Conservation (phyloP, 2,888 invertebrate species). For the Clepsis dumicolana region DNA sequence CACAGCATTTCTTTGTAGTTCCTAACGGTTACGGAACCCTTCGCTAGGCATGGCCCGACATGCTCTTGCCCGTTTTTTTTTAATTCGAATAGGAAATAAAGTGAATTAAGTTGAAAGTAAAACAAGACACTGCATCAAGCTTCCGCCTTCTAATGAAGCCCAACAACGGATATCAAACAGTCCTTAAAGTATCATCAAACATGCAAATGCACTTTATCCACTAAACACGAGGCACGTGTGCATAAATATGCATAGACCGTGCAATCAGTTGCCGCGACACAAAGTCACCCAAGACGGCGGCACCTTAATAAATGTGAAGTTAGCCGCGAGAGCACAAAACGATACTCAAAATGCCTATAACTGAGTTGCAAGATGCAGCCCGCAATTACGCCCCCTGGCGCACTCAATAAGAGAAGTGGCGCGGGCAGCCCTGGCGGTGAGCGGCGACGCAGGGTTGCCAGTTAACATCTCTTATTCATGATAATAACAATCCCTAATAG, state of each 20-base stretch:
- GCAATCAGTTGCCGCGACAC: slow-evolving; percentile 22
- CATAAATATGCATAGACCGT: slow-evolving; percentile 36
- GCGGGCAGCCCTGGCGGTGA: slow-evolving; percentile 28
- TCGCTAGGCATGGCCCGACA: too few relatives aligned
- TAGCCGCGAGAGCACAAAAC: slow-evolving; percentile 49
- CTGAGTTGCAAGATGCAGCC: slow-evolving; percentile 65
- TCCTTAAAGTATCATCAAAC: slow-evolving; percentile 29
- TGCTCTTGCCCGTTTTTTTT: too few relatives aligned
- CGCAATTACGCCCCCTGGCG: slow-evolving; percentile 44
- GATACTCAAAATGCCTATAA: slow-evolving; percentile 66
- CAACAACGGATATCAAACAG: slow-evolving; percentile 15
- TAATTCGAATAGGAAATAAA: too few relatives aligned
- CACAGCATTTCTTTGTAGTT: too few relatives aligned
- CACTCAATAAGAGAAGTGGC: slow-evolving; percentile 43
- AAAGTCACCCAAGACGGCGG: slow-evolving; percentile 23
- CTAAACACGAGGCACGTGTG: slow-evolving; percentile 35
- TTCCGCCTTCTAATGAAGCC: neutral
- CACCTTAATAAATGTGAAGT: slow-evolving; percentile 36
- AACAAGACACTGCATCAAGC: neutral
- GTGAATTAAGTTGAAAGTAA: neutral
- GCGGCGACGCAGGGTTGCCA: neutral
- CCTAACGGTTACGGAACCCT: too few relatives aligned
- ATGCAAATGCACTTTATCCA: slow-evolving; percentile 34
- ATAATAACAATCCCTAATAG: too few relatives aligned
- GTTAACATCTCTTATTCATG: neutral